Percentiles rank a stretch among this genome's conserved stretches.
Conservation (phyloP, 1,140 invertebrate species). For the Pissodes strobi region DNA sequence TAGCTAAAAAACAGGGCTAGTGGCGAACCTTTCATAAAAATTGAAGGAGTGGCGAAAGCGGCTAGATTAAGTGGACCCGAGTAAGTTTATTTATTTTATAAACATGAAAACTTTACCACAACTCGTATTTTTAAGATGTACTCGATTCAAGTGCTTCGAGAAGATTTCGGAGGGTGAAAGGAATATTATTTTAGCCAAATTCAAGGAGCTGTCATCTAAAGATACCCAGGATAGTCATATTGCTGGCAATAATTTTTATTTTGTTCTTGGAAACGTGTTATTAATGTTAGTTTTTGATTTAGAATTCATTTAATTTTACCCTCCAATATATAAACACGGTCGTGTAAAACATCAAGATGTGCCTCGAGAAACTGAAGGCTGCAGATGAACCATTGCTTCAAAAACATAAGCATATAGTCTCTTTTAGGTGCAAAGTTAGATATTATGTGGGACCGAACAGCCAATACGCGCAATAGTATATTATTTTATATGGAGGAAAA, state of each 20-base stretch:
- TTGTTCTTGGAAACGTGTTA: too few species aligned
- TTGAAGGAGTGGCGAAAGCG: neutral
- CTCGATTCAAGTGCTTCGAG: neutral
- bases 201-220: neutral
- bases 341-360: constrained; percentile 2
- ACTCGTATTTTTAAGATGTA: neutral
- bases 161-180: neutral
- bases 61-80: neutral
- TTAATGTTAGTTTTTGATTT: too few species aligned
- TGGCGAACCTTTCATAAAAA: neutral
- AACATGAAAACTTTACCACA: too few species aligned
- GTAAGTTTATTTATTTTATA: neutral
- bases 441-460: neutral
- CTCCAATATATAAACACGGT: neutral
- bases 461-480: neutral
- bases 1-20: neutral
- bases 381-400: neutral
- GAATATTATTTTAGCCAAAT: neutral
- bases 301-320: too few species aligned
- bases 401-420: neutral
- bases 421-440: constrained; percentile 4
- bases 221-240: constrained; percentile 3
- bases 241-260: constrained; percentile 1
- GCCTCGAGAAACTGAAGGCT: neutral
- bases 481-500: too few species aligned